Evolutionary conservation across 2,888 invertebrate genomes (phyloP).

Genomic region (Lordiphosa andalusiaca): DNA sequence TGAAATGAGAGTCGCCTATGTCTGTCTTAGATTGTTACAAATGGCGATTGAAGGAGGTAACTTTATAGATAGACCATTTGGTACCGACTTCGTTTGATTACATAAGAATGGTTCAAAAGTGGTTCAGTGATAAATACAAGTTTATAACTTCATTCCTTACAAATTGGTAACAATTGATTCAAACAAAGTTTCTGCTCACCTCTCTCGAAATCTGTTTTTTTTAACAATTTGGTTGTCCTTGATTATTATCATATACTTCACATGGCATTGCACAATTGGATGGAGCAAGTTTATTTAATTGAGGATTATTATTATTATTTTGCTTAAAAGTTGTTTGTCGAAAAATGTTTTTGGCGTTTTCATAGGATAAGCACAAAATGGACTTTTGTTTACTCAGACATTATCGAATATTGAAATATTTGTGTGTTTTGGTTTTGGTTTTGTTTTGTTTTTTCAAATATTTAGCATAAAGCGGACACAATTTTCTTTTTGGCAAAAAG

Average conservation of each 20-base stretch:
- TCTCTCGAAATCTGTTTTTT: slow-evolving; percentile 1
- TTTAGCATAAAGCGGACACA: slow-evolving; percentile 44
- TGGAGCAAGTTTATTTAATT: slow-evolving; percentile 28
- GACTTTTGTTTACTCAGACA: slow-evolving; percentile 12
- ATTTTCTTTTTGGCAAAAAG: slow-evolving; percentile 37
- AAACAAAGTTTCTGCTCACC: not conserved
- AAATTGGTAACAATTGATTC: too few species aligned
- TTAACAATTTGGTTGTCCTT: not conserved
- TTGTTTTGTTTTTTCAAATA: slow-evolving; percentile 26
- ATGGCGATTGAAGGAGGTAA: too few species aligned
- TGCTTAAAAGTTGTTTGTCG: slow-evolving; percentile 5
- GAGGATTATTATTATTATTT: not conserved
- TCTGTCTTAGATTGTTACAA: too few species aligned
- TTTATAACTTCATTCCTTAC: too few species aligned
- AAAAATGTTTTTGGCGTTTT: not conserved
- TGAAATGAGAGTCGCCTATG: too few species aligned
- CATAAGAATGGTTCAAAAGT: too few species aligned
- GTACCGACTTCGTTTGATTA: too few species aligned
- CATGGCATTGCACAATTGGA: slow-evolving; percentile 22
- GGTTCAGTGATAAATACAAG: too few species aligned
- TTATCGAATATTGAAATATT: not conserved
- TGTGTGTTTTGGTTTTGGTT: too few species aligned
- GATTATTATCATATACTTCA: slow-evolving; percentile 8
- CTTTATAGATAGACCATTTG: too few species aligned
- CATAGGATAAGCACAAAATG: slow-evolving; percentile 29